Conservation (phyloP, 2,888 invertebrate genomes). For the Schrankia costaestrigalis region DNA sequence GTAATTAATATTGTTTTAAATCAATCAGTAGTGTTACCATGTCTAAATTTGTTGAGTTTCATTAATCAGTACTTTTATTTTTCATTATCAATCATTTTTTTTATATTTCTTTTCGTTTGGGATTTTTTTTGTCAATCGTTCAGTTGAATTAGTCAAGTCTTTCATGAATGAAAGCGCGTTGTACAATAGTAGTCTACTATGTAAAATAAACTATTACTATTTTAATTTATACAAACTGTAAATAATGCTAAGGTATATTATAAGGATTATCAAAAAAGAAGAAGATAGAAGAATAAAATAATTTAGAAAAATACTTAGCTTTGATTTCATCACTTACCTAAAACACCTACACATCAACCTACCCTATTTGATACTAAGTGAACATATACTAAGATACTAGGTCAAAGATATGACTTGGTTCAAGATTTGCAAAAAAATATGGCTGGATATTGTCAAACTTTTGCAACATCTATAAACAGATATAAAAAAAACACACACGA, state of each 20-base stretch:
- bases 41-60: constrained; percentile 43
- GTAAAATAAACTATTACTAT: constrained; percentile 72
- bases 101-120: constrained; percentile 31
- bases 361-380: no score
- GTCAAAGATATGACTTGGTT: no score
- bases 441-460: no score
- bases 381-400: no score
- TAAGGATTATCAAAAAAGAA: constrained; percentile 76
- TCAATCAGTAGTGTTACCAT: constrained; percentile 60
- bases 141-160: constrained; percentile 64
- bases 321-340: constrained; percentile 42
- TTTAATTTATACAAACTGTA: constrained; percentile 80
- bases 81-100: constrained; percentile 37
- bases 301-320: constrained; percentile 55
- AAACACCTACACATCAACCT: no score
- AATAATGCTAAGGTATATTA: constrained; percentile 69
- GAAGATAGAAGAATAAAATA: constrained; percentile 77
- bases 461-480: no score
- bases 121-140: constrained; percentile 32
- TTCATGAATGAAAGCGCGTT: constrained; percentile 64
- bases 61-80: constrained; percentile 33
- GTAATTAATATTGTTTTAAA: constrained; percentile 46
- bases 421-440: no score
- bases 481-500: no score
- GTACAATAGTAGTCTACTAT: constrained; percentile 76